phyloP scores from a whole-genome alignment of 2,113 vertebrate species.

The Oncorhynchus clarkii region DNA sequence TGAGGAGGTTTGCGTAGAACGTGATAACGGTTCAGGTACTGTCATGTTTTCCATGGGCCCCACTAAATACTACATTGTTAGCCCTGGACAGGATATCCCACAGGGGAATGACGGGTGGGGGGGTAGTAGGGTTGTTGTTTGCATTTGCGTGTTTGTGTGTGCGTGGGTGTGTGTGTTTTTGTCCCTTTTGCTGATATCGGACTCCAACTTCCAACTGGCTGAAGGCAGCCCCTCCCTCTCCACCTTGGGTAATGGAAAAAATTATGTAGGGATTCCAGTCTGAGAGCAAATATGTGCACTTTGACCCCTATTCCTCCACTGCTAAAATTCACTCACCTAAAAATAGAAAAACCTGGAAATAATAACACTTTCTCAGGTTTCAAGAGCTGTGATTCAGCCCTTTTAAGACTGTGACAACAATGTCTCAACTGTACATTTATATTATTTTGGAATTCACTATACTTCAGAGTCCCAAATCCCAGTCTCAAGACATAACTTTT shows the following conservation, averaged over 20 bases:
- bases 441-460: neutral
- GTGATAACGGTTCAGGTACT: conserved; percentile 63
- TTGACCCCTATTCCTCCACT: conserved; percentile 71
- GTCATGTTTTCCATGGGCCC: conserved; percentile 54
- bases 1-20: conserved; percentile 42
- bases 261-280: conserved; percentile 81
- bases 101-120: conserved; percentile 37
- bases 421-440: neutral
- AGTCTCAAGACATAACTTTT: conserved; percentile 9
- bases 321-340: conserved; percentile 72
- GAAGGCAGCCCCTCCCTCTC: conserved; percentile 65
- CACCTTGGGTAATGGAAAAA: conserved; percentile 84
- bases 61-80: conserved; percentile 69
- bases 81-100: conserved; percentile 68
- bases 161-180: conserved; percentile 4
- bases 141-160: conserved; percentile 7
- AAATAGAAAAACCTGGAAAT: conserved; percentile 70
- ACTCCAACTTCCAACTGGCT: conserved; percentile 38
- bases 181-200: conserved; percentile 55
- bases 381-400: conserved; percentile 39
- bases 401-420: conserved; percentile 1
- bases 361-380: conserved; percentile 49
- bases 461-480: neutral
- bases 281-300: conserved; percentile 80
- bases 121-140: conserved; percentile 3